Evolutionary conservation across 2,888 invertebrate genomes (phyloP).

Genomic region (Megalurothrips usitatus): DNA sequence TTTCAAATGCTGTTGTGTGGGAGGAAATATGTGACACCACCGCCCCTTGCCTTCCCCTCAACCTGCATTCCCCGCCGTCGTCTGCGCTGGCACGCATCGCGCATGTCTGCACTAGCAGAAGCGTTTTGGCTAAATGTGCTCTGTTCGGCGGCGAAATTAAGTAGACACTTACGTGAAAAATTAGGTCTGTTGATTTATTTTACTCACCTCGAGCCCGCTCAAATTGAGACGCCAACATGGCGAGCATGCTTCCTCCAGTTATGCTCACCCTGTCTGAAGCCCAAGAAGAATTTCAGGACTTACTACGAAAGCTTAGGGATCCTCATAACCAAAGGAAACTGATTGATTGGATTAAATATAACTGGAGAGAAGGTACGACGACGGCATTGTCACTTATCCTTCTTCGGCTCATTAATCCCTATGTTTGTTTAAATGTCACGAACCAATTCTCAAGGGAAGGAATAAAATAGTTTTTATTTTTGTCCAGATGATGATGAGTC

Average conservation of each 20-base stretch:
- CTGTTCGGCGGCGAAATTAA: neutral
- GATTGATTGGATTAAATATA: constrained; percentile 34
- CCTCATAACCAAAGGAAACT: constrained; percentile 30
- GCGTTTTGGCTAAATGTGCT: too few relatives aligned
- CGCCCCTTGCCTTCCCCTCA: neutral
- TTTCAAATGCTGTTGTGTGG: too few relatives aligned
- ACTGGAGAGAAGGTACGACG: constrained; percentile 32
- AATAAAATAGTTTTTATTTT: neutral
- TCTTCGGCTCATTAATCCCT: neutral
- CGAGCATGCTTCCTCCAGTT: constrained; percentile 3
- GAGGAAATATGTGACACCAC: too few relatives aligned
- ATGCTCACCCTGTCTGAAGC: constrained; percentile 33
- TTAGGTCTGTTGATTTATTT: neutral
- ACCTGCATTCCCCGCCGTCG: neutral
- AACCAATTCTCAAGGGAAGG: too few relatives aligned
- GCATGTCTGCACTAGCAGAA: too few relatives aligned
- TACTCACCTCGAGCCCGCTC: neutral
- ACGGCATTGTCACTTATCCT: neutral
- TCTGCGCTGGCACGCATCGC: neutral
- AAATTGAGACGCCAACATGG: neutral
- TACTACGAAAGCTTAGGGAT: constrained; percentile 32
- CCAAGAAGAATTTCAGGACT: constrained; percentile 34
- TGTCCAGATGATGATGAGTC: constrained; percentile 27
- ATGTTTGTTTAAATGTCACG: neutral
- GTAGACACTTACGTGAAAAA: neutral